Base-by-base conservation (phyloP, 53 echinoderm and acorn worm species). In the Crossaster papposus region DNA sequence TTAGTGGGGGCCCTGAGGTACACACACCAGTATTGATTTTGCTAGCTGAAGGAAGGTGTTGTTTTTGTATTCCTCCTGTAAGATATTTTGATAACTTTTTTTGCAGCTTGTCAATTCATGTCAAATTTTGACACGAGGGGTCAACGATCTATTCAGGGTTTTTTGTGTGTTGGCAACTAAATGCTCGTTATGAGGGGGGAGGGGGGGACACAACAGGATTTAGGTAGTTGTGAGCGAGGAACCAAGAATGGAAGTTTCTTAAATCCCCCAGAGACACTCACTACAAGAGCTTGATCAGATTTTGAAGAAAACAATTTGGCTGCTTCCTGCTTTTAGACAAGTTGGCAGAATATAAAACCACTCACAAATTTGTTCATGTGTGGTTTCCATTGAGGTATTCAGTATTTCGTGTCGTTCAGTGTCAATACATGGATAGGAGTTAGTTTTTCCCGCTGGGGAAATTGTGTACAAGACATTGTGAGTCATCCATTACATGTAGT, bases 41-140 rank as follows among this genome's bases (percentile, higher is more conserved):
- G 0, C 58, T 81, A 12, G 81, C 54, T 55, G 17, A n/a, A 34
- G 58, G 32, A 58, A 30, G 58, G 81, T 54, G 32, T 7, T 44
- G 5, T 44, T 44, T 1, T 44, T 44, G 9, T 54, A 53, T 51
- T 30, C 82, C 82, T 34, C 82, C 82, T 82, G 82, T 36, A 15
- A 82, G 82, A 82, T 82, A 82, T 82, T 82, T 82, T 65, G 65
- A 82, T 68, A 82, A 82, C 82, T 38, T 36, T 65, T n/a, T 81
- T 68, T 64, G 65, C n/a, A 68, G 64, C 64, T 82, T 36, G 64
- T 64, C 64, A 65, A n/a, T 8, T 18, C 34, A n/a, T 68, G 65
- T 82, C 82, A 82, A 82, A 68, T 82, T 82, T 82, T 36, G 82
- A 82, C 82, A 82, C 37, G 14, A 44, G 65, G 68, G 82, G 82